phyloP scores from a whole-genome alignment of 2,888 invertebrate species.

The Amblyteles armatorius region DNA sequence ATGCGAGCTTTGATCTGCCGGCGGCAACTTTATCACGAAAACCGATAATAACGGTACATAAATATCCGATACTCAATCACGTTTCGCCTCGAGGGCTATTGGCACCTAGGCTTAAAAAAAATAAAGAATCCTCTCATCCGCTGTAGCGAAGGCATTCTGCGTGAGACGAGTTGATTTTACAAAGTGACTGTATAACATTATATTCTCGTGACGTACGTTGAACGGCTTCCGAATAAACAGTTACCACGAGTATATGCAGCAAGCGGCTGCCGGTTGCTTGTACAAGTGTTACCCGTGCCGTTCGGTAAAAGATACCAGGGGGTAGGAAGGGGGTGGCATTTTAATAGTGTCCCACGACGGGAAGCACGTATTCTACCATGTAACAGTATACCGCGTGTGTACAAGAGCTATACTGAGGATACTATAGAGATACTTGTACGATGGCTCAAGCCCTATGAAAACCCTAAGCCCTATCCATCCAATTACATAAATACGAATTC shows the following conservation, averaged over 20 bases:
- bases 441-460: conserved; percentile 74
- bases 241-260: conserved; percentile 60
- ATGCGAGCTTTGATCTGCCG: conserved; percentile 31
- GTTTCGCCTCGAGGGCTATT: conserved; percentile 27
- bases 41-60: conserved; percentile 28
- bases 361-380: background rate
- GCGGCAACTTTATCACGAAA: conserved; percentile 17
- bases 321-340: conserved; percentile 58
- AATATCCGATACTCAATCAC: conserved; percentile 33
- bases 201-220: conserved; percentile 70
- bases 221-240: conserved; percentile 76
- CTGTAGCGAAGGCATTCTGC: background rate
- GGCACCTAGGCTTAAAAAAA: conserved; percentile 24
- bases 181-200: conserved; percentile 71
- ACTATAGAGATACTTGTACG: conserved; percentile 42
- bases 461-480: conserved; percentile 75
- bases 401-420: conserved; percentile 16
- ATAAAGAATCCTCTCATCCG: conserved; percentile 21
- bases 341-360: conserved; percentile 68
- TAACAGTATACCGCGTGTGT: conserved; percentile 24
- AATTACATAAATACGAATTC: conserved; percentile 74
- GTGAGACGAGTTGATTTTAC: conserved; percentile 67
- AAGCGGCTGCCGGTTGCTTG: conserved; percentile 65
- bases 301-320: conserved; percentile 32
- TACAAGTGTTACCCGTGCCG: conserved; percentile 51